Percentiles rank a stretch among this genome's conserved stretches.
These are phyloP conservation scores for Calidris pygmaea DNA, from an alignment of 2,113 vertebrate species.

Conservation along the genomic window DNA sequence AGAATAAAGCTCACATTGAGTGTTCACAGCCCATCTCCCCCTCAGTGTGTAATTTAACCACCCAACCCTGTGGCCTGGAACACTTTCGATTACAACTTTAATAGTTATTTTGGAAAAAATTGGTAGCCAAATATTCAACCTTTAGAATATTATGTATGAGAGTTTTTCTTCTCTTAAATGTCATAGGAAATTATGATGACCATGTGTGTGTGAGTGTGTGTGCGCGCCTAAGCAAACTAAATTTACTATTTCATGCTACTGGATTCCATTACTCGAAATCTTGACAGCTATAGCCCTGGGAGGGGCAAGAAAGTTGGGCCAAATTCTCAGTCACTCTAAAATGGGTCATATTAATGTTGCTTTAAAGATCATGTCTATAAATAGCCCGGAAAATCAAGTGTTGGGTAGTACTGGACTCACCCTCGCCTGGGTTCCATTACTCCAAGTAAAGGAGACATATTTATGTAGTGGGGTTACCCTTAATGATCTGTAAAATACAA, in stretches of 20 bases:
- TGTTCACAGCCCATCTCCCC: conserved; percentile 18
- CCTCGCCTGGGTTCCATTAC: conserved; percentile 3
- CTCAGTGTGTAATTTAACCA: conserved; percentile 57
- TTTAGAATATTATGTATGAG: conserved; percentile 64
- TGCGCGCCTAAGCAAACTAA: not conserved
- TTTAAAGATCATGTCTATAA: conserved; percentile 52
- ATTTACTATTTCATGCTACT: conserved; percentile 47
- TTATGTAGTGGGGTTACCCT: not conserved
- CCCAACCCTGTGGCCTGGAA: conserved; percentile 56
- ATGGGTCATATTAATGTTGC: conserved; percentile 15
- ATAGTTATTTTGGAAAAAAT: conserved; percentile 61
- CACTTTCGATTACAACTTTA: conserved; percentile 59
- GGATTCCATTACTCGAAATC: conserved; percentile 40
- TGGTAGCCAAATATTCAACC: conserved; percentile 62
- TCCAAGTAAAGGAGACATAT: conserved; percentile 10
- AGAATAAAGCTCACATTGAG: conserved; percentile 45
- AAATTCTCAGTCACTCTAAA: conserved; percentile 38
- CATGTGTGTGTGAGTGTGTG: not conserved
- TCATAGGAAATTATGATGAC: conserved; percentile 60
- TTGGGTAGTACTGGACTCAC: not conserved
- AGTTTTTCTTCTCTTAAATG: conserved; percentile 59
- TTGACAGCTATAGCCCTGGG: conserved; percentile 17
- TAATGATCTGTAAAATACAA: conserved; percentile 1
- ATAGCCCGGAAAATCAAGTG: conserved; percentile 14
- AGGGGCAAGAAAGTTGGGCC: not conserved